Percentiles rank a stretch among this genome's conserved stretches.
These are phyloP conservation scores for Sepioteuthis lessoniana DNA, from an alignment of 2,888 invertebrate species.

Conservation along the genomic window DNA sequence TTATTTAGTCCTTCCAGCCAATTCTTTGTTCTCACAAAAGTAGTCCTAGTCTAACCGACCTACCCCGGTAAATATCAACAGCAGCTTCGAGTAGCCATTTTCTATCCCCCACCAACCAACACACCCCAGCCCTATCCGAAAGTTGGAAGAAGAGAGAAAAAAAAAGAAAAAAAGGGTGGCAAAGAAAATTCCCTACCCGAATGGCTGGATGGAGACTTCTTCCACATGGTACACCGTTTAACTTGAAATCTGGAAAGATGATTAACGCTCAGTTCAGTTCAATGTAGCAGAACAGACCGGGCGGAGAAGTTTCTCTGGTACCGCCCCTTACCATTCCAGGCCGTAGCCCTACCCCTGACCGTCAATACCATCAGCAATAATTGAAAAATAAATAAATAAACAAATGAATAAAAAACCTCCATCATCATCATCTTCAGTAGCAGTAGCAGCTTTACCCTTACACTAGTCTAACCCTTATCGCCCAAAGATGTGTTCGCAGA, in stretches of 20 bases:
- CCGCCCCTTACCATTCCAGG: background rate
- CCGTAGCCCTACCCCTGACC: background rate
- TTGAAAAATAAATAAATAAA: background rate
- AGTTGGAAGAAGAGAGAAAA: background rate
- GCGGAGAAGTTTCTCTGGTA: background rate
- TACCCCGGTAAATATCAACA: background rate
- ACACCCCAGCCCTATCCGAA: background rate
- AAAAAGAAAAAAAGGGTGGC: background rate
- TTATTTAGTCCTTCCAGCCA: no score
- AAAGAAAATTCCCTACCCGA: background rate
- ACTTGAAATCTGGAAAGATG: background rate
- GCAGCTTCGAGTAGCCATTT: background rate
- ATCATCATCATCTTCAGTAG: background rate
- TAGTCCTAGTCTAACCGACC: no score
- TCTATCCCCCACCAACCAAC: background rate
- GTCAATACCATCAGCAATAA: background rate
- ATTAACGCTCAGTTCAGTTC: background rate
- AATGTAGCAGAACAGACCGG: conserved; percentile 12
- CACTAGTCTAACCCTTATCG: background rate
- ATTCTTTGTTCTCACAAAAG: no score
- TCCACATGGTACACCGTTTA: conserved; percentile 20
- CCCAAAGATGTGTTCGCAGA: background rate
- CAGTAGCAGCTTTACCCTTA: background rate
- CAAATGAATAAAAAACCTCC: background rate
- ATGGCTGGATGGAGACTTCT: background rate